Base-by-base conservation (phyloP, 2,797 vertebrate genomes). In the Chelonia mydas region DNA sequence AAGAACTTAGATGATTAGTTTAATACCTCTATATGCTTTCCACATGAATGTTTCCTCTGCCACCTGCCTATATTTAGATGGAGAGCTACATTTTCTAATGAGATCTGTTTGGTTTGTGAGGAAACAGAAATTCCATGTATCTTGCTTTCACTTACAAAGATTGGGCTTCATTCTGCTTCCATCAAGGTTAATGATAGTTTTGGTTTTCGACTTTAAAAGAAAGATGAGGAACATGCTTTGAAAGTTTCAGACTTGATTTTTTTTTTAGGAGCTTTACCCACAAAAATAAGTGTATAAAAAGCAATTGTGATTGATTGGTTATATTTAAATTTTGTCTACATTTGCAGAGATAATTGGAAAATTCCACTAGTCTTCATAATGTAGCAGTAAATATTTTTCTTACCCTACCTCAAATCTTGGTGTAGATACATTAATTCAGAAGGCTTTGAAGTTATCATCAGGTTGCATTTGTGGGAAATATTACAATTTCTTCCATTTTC, bases 311-410 rank as follows among this genome's bases (percentile, higher is more conserved):
- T 79, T 95, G 88, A 97, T 96, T 95, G 92, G 54, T 86, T 96
- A 86, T 92, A 54, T 86, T 94, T 94, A 86, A 93, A 78, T 90
- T 80, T 74, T 93, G 90, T 90, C 88, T 96, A 85, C 33, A 55
- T 85, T 93, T 94, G 96, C 90, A 87, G 87, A 94, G 96, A 96
- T 96, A 96, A 94, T 96, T 98, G 97, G 68, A 96, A 98, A 98
- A 96, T 97, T 97, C 90, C 45, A 50, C 83, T 98, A 23, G 94
- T 97, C 2, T 72, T 92, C 72, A 74, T 79, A 57, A 83, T 76
- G 31, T 19, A 81, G 76, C 21, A 80, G 54, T 65, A 53, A 65
- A 90, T 33, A 50, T 50, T 51, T 90, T 59, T n/a, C 21, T 27
- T 47, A 0, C 57, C 68, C 76, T 27, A 11, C 89, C 93, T 91